Base-by-base conservation (phyloP, 2,113 vertebrate species). In the Ursus arctos region DNA sequence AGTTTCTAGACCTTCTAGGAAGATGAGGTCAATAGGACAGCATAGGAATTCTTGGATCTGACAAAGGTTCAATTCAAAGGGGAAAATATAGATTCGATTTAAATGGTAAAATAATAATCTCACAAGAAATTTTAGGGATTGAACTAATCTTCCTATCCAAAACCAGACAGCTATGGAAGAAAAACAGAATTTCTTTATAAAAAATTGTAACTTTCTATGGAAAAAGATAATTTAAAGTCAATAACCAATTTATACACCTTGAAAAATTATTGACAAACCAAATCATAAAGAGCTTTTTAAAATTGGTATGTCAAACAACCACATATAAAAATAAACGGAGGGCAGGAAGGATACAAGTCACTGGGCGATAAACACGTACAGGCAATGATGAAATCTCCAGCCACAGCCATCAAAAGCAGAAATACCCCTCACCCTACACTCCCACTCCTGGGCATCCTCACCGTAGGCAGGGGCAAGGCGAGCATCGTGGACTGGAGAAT, bases 181-280 rank as follows among this genome's bases (percentile, higher is more conserved):
- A 80, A 96, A 76, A 28, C 47, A 94, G 69, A 77, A 87, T 71
- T 47, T 65, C 26, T 43, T 11, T 96, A 19, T 80, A 49, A 86
- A 67, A 86, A 61, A 43, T 43, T 74, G 36, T n/a, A 61, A 77
- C 69, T 31, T 43, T 61, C 21, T 59, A 71, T 67, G 51, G 51
- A 26, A 51, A 94, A 88, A 55, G 21, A 13, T 87, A n/a, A 87
- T 12, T 24, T 24, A 61, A 61, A 61, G 7, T 43, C 61, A 90
- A 4, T 84, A 91, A 33, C 13, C 49, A 80, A n/a, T 59, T 94
- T 72, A 72, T 24, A n/a, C 40, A 76, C 55, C 36, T 89, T 74
- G 26, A 59, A 72, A 81, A 91, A 55, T 36, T 33, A 71, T 26
- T 40, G 94, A 71, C 59, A 83, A 88, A 71, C 47, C 11, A 82